Conservation (phyloP, 2,888 invertebrate species). For the Tetragonula carbonaria region DNA sequence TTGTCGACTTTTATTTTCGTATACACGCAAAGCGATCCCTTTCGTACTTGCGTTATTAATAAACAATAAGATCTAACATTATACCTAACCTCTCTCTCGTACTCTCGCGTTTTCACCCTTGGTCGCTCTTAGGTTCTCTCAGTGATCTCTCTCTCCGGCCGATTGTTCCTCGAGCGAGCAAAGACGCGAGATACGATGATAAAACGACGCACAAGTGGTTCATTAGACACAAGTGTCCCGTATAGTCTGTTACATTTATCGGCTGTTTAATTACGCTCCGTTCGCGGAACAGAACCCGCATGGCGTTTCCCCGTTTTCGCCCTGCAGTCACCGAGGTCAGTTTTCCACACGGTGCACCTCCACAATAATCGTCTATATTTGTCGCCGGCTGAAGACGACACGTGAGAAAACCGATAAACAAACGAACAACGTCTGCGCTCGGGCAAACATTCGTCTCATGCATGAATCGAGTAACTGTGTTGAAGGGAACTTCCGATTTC, state of each 20-base stretch:
- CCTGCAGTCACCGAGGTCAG: constrained; percentile 50
- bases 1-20: no score
- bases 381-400: constrained; percentile 13
- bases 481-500: no score
- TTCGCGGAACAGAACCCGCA: constrained; percentile 19
- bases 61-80: background rate
- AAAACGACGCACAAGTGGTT: constrained; percentile 18
- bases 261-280: constrained; percentile 35
- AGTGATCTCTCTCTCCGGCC: background rate
- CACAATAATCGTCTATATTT: constrained; percentile 41
- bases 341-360: constrained; percentile 30
- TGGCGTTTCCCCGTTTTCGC: constrained; percentile 21
- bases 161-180: constrained; percentile 28
- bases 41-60: background rate
- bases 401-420: constrained; percentile 12
- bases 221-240: constrained; percentile 27
- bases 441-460: constrained; percentile 8
- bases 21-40: no score
- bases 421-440: background rate
- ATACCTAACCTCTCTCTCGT: background rate
- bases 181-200: constrained; percentile 17
- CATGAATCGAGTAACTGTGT: background rate
- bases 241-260: constrained; percentile 1
- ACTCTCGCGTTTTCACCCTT: background rate
- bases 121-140: no score